Evolutionary conservation across 2,113 vertebrate genomes (phyloP), one percentile per base, ranked within the genome.

Genomic region (Siniperca chuatsi): DNA sequence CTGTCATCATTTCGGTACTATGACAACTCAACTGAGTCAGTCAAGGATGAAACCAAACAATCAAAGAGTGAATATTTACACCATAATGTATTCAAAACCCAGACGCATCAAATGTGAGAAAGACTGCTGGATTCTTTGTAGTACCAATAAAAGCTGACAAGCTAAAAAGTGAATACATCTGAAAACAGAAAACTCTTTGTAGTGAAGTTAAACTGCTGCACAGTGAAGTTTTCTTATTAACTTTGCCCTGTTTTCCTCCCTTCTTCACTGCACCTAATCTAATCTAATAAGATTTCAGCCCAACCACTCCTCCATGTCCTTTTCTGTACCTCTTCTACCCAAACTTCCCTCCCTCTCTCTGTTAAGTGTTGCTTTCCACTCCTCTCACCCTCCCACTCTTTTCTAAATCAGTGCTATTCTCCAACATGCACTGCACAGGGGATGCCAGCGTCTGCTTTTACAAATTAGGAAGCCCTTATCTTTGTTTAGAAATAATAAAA

Each of bases 211-310:
- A 60, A 69, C 48, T 18, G 80, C 25, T 57, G 62, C 42, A 21
- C 21, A 16, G 33, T 37, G 35, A 29, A 6, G 20, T 25, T 74
- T 81, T 85, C 65, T 83, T 54, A 85, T 88, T 75, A 83, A 21
- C 29, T 66, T 46, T 7, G 46, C 2, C 71, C 65, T 71, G 60
- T 75, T 20, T 29, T 68, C 81, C 85, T 73, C 70, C 79, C 71
- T 20, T 71, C 58, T 23, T 48, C 33, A 13, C 10, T 64, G 21
- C 16, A n/a, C 33, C 77, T 52, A 40, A 4, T 2, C 48, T 23
- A 29, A 54, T 25, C 46, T 16, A 82, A 48, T 9, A 64, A 29
- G 52, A 44, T 52, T 77, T 67, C 40, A 44, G 37, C 10, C 25
- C n/a, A 16, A 18, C 8, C 16, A 50, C 79, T 85, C 82, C 79